Evolutionary conservation across 2,113 vertebrate species (phyloP).

Genomic region (Odobenus rosmarus): DNA sequence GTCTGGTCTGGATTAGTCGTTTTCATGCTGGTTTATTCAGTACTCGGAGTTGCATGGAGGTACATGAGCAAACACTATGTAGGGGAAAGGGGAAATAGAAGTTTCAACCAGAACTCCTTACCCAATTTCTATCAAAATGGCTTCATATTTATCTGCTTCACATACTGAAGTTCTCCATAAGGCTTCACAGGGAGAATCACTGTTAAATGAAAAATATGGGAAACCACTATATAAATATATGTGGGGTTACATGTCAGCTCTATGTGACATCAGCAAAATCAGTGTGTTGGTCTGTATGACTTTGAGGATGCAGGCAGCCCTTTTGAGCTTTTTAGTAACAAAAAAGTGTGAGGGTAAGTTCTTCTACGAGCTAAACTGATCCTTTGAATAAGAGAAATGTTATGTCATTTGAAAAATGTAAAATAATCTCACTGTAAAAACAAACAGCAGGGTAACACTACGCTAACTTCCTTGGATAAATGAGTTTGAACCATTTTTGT

Average conservation of each 20-base stretch:
- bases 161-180: neutral
- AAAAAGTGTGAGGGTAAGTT: neutral
- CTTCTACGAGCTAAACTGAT: too few relatives aligned
- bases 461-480: too few relatives aligned
- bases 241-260: too few relatives aligned
- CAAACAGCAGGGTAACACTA: accelerated
- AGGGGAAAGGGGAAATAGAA: neutral
- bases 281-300: neutral
- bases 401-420: neutral
- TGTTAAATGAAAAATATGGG: neutral
- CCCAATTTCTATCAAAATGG: neutral
- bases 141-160: neutral
- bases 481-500: neutral
- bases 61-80: neutral
- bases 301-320: neutral
- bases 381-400: neutral
- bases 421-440: neutral
- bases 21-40: neutral
- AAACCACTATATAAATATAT: accelerated
- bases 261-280: neutral
- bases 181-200: neutral
- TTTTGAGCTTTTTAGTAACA: neutral
- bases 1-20: neutral
- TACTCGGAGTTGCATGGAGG: neutral
- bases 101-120: neutral